phyloP scores from a whole-genome alignment of 2,113 vertebrate species.

The Leucosticte australis region DNA sequence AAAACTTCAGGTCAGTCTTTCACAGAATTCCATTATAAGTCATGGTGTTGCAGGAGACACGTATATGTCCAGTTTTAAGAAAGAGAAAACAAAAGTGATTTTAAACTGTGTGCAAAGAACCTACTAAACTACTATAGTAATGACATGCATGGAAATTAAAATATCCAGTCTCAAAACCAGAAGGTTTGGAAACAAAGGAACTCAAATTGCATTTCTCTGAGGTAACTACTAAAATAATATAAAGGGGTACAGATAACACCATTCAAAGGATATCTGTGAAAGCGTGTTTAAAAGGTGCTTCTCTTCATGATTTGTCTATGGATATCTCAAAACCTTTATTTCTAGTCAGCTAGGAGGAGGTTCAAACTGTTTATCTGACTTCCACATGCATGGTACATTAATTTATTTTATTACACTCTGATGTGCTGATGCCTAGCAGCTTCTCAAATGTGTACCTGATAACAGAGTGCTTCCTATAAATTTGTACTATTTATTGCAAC shows the following conservation, averaged over 20 bases:
- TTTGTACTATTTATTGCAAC: not conserved
- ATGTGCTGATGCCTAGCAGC: not conserved
- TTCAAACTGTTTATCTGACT: not conserved
- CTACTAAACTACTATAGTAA: not conserved
- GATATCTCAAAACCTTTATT: not conserved
- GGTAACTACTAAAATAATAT: not conserved
- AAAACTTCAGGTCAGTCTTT: not conserved
- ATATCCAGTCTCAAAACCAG: not conserved
- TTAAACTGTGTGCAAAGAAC: not conserved
- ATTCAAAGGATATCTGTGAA: not conserved
- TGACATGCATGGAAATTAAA: not conserved
- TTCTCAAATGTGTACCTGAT: not conserved
- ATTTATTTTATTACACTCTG: not conserved
- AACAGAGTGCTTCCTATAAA: not conserved
- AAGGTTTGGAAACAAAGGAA: not conserved
- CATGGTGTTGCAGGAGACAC: not conserved
- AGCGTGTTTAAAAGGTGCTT: not conserved
- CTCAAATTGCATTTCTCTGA: not conserved
- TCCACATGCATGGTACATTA: rapidly evolving
- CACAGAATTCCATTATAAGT: not conserved
- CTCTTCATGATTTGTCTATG: not conserved
- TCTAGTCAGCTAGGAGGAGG: not conserved
- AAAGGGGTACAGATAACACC: not conserved
- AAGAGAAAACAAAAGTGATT: not conserved
- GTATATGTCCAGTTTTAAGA: not conserved